Base-by-base conservation (phyloP, 2,888 invertebrate species). In the Tipula unca region DNA sequence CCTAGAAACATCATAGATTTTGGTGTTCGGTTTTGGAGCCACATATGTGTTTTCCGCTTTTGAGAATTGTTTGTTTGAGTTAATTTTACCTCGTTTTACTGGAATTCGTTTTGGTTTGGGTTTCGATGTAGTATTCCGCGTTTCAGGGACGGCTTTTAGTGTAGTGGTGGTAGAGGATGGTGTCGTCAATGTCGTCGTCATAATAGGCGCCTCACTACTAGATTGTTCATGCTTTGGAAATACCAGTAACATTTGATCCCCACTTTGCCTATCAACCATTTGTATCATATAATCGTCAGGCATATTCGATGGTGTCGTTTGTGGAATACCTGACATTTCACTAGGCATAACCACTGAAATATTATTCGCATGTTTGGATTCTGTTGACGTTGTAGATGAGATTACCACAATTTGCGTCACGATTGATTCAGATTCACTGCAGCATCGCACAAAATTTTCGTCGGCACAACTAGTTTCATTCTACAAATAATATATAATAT, bases 241-340 rank as follows among this genome's bases (percentile, higher is more conserved):
- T n/a, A 85, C 42, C 13, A 85, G 8, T 14, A 82, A 17, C 35
- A 83, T 36, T 29, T 85, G 8, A 5, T 29, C n/a, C 1, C 83
- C 85, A 36, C 20, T 35, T 69, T 85, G n/a, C 10, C 29, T 29
- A 42, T 85, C 85, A n/a, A 83, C n/a, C 39, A 39, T 39, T 83
- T 83, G 39, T 29, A 85, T 83, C 48, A 48, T 48, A 42, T 42
- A 25, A 32, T 39, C 42, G 29, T 42, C 42, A 82, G 36, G 29
- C 42, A 85, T 39, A 83, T 83, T 83, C 14, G 10, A n/a, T n/a
- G 85, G 85, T 5, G 82, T 85, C 25, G 85, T 85, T 13, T 85
- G 48, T 83, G 83, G 82, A n/a, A 85, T 82, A 3, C 85, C 85
- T 29, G 85, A 85, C 85, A 85, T 85, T 85, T 85, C 85, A 85